A percentile compares a stretch with the other conserved stretches of the same genome.
phyloP scores from a whole-genome alignment of 1,140 invertebrate genomes.

The Oedothorax gibbosus region DNA sequence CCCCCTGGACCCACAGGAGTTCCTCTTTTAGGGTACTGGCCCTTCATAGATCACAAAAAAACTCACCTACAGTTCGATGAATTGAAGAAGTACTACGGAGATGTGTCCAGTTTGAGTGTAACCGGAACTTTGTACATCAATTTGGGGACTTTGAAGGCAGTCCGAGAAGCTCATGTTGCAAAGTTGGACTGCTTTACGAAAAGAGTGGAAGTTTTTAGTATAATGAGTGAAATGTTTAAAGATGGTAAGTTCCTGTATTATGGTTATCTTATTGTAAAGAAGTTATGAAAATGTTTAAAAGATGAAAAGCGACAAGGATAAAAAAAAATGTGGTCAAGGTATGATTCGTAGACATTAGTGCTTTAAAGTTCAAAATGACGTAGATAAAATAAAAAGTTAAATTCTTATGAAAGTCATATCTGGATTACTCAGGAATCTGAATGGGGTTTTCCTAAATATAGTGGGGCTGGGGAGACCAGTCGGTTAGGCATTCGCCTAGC shows the following conservation, averaged over 20 bases:
- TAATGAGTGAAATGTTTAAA: neutral
- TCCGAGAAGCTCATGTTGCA: conserved; percentile 18
- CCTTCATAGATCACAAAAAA: neutral
- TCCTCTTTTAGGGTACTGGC: conserved; percentile 11
- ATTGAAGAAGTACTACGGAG: conserved; percentile 32
- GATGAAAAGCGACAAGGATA: too few species aligned
- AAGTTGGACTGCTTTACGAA: conserved; percentile 21
- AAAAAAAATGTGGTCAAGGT: too few species aligned
- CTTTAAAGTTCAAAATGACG: too few species aligned
- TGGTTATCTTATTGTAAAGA: too few species aligned
- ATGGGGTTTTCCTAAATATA: too few species aligned
- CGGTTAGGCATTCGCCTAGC: too few species aligned
- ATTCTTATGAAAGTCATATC: too few species aligned
- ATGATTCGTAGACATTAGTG: too few species aligned
- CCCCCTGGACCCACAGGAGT: conserved; percentile 23
- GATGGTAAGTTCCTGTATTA: neutral
- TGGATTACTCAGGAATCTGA: too few species aligned
- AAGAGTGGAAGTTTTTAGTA: neutral
- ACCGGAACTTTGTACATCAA: conserved; percentile 8
- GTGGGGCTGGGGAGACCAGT: too few species aligned
- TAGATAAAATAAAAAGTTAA: too few species aligned
- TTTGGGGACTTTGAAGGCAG: conserved; percentile 12
- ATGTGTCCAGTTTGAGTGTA: conserved; percentile 15
- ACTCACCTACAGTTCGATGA: conserved; percentile 6
- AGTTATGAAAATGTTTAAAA: too few species aligned